These are phyloP conservation scores for Alviniconcha strummeri DNA, from an alignment of 2,888 invertebrate species.

Conservation along the genomic window DNA sequence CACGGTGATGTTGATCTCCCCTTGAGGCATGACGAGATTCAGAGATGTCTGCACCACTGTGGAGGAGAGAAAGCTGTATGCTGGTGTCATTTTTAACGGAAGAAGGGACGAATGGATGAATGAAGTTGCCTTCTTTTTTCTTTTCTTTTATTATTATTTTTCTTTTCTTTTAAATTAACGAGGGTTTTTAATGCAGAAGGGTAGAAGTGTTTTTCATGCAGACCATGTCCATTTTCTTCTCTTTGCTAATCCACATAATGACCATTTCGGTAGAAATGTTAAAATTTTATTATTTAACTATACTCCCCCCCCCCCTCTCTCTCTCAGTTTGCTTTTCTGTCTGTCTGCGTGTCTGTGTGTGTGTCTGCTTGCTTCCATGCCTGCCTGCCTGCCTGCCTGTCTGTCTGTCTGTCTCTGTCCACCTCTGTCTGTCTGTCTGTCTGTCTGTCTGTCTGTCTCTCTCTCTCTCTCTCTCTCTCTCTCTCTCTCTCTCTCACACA, in stretches of 20 bases:
- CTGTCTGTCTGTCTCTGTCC: background rate
- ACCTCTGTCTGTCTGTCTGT: background rate
- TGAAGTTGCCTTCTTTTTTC: background rate
- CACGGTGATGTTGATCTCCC: slow-evolving; percentile 48
- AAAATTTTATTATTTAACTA: background rate
- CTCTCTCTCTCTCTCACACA: background rate
- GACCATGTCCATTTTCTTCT: too few relatives aligned
- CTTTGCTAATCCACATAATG: background rate
- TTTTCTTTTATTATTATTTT: background rate
- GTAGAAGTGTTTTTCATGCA: too few relatives aligned
- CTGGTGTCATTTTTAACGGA: background rate
- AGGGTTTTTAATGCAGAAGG: background rate
- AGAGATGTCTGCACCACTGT: slow-evolving; percentile 52
- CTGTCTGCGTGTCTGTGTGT: background rate
- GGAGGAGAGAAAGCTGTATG: background rate
- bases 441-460: background rate
- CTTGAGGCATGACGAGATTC: slow-evolving; percentile 46
- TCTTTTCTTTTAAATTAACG: background rate
- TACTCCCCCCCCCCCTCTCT: background rate
- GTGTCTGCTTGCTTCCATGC: background rate
- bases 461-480: background rate
- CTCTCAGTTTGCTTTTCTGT: background rate
- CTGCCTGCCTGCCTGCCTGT: background rate
- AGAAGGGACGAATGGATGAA: background rate
- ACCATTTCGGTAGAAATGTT: background rate